Evolutionary conservation across 2,113 vertebrate species (phyloP).

Genomic region (Psophia crepitans): DNA sequence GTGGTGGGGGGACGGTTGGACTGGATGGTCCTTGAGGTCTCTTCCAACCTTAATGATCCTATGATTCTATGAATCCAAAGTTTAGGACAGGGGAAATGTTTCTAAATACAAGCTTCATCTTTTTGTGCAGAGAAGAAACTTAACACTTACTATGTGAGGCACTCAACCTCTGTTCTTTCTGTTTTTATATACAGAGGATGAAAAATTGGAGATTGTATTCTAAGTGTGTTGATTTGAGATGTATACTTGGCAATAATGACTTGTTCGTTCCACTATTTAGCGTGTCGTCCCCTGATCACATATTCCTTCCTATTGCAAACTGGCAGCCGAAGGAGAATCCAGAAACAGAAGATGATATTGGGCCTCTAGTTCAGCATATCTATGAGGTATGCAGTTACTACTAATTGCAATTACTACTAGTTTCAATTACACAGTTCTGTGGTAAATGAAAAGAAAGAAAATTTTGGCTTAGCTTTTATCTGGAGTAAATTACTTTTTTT

Average conservation of each 20-base stretch:
- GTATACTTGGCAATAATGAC: not conserved
- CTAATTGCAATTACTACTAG: not conserved
- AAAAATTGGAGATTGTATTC: not conserved
- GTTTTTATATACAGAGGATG: not conserved
- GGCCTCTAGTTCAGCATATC: slow-evolving; percentile 89
- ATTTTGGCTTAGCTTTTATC: not conserved
- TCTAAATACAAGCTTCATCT: not conserved
- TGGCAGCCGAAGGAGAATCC: slow-evolving; percentile 86
- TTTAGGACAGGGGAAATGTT: not conserved
- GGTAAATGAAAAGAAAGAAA: not conserved
- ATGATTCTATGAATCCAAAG: no score
- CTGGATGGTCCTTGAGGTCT: no score
- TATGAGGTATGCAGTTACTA: slow-evolving; percentile 82
- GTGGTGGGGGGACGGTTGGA: no score
- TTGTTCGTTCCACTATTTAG: slow-evolving; percentile 70
- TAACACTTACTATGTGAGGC: not conserved
- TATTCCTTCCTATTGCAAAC: slow-evolving; percentile 92
- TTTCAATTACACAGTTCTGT: not conserved
- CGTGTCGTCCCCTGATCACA: slow-evolving; percentile 87
- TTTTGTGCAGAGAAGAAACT: not conserved
- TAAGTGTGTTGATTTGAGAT: accelerated
- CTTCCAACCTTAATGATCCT: no score
- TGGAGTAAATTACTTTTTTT: not conserved
- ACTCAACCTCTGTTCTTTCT: not conserved
- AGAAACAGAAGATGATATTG: slow-evolving; percentile 88